Percentiles rank a stretch among this genome's conserved stretches.
phyloP scores from a whole-genome alignment of 2,113 vertebrate species.

The Peromyscus maniculatus region DNA sequence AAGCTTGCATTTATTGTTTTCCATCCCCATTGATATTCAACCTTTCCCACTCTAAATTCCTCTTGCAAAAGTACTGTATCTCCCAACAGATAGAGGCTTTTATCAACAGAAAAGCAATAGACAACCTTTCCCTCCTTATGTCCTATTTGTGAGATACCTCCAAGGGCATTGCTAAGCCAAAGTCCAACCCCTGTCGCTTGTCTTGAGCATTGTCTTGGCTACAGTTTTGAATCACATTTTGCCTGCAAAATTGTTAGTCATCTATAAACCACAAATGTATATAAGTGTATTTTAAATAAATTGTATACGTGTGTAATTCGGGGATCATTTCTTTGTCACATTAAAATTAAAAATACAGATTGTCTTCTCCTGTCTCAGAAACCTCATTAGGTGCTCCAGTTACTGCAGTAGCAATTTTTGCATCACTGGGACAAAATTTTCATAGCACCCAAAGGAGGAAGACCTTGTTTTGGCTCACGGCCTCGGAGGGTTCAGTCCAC shows the following conservation, averaged over 20 bases:
- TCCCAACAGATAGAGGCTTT: constrained; percentile 5
- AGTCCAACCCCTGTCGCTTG: constrained; percentile 13
- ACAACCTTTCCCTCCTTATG: not conserved
- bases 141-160: not conserved
- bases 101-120: not conserved
- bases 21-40: constrained; percentile 43
- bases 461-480: not conserved
- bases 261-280: not conserved
- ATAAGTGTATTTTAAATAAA: constrained; percentile 2
- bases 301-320: not conserved
- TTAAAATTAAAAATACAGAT: not conserved
- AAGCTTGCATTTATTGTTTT: constrained; percentile 68
- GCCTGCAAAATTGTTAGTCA: constrained; percentile 27
- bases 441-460: not conserved
- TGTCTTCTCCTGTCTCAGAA: not conserved
- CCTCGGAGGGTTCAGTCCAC: not conserved
- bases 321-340: not conserved
- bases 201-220: constrained; percentile 16
- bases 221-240: constrained; percentile 43
- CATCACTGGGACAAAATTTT: not conserved
- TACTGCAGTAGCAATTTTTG: not conserved
- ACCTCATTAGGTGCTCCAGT: not conserved
- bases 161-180: constrained; percentile 25
- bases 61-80: constrained; percentile 53
- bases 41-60: constrained; percentile 52